Conservation (phyloP, 2,888 invertebrate species). For the Disparrhopalites patrizii region DNA sequence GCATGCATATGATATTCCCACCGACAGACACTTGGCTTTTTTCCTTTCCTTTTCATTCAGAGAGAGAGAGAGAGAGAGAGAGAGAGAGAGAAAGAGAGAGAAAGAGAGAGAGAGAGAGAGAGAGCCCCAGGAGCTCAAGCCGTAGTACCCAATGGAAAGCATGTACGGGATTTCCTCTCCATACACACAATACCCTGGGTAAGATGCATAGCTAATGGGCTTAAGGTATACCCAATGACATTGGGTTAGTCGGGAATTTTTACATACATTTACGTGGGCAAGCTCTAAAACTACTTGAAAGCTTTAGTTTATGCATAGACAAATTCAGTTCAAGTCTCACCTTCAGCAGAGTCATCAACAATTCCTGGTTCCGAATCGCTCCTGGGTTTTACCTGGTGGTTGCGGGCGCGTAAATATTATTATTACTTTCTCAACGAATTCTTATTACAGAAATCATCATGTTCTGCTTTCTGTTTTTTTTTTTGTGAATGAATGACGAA, state of each 20-base stretch:
- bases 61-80: too few relatives aligned
- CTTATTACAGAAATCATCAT: too few relatives aligned
- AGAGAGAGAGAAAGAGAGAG: too few relatives aligned
- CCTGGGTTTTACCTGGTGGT: too few relatives aligned
- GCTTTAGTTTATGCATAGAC: slow-evolving; percentile 27
- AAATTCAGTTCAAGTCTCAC: slow-evolving; percentile 12
- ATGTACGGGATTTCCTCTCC: not conserved
- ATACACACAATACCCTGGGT: not conserved
- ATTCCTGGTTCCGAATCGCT: not conserved
- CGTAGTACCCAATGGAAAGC: not conserved
- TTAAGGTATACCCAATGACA: slow-evolving; percentile 21
- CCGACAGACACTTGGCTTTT: slow-evolving; percentile 12
- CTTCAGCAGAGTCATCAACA: not conserved
- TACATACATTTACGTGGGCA: slow-evolving; percentile 15
- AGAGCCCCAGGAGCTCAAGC: not conserved
- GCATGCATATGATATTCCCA: slow-evolving; percentile 25
- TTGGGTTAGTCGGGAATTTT: slow-evolving; percentile 14
- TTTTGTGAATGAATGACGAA: too few relatives aligned
- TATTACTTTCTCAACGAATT: too few relatives aligned
- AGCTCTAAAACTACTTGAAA: not conserved
- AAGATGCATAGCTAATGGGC: slow-evolving; percentile 28
- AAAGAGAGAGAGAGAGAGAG: too few relatives aligned
- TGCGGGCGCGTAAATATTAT: too few relatives aligned
- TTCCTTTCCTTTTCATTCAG: not conserved
- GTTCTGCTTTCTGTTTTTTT: too few relatives aligned